Conservation (phyloP, 2,113 vertebrate genomes). For the Grallaria varia region DNA sequence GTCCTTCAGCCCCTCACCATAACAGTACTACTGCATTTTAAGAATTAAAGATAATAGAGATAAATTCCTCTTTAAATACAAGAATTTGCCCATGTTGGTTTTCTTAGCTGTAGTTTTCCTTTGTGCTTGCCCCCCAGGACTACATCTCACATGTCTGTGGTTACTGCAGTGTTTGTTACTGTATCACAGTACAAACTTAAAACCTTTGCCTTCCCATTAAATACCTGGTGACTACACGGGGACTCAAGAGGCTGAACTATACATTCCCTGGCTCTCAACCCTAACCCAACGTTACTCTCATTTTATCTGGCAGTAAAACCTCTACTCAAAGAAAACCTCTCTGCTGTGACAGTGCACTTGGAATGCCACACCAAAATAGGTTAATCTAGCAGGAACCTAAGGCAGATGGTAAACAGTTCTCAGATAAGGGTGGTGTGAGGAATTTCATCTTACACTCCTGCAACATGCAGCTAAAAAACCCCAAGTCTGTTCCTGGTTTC, state of each 20-base stretch:
- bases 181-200: neutral
- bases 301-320: neutral
- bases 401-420: neutral
- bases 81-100: fast-evolving
- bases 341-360: fast-evolving
- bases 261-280: neutral
- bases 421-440: neutral
- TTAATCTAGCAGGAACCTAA: neutral
- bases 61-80: neutral
- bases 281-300: fast-evolving
- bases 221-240: fast-evolving
- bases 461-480: neutral
- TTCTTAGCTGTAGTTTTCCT: neutral
- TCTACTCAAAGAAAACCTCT: neutral
- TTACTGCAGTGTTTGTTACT: neutral
- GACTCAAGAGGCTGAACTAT: neutral
- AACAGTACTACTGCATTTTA: neutral
- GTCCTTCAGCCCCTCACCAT: neutral
- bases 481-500: neutral
- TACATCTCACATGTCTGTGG: fast-evolving
- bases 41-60: neutral
- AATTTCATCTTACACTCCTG: neutral
- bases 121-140: fast-evolving
- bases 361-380: too few relatives aligned
- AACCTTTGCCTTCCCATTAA: neutral